Evolutionary conservation across 2,888 invertebrate species (phyloP).

Genomic region (Mythimna lalbum): DNA sequence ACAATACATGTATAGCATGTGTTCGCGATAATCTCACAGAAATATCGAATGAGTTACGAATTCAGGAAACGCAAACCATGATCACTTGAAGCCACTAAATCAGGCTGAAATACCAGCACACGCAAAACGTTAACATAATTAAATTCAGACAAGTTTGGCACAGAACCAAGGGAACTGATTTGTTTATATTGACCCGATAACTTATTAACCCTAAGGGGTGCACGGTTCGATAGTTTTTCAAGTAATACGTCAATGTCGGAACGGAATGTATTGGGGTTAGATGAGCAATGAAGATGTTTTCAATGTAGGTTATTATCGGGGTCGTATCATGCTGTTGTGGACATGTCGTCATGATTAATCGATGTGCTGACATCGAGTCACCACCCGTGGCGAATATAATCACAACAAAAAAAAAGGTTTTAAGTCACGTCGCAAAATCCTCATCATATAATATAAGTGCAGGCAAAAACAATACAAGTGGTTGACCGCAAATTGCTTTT

Average conservation of each 20-base stretch:
- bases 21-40: slow-evolving; percentile 16
- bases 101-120: slow-evolving; percentile 29
- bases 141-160: slow-evolving; percentile 50
- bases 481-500: slow-evolving; percentile 62
- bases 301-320: slow-evolving; percentile 66
- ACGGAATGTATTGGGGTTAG: slow-evolving; percentile 65
- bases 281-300: slow-evolving; percentile 67
- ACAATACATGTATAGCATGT: slow-evolving; percentile 10
- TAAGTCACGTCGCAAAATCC: slow-evolving; percentile 52
- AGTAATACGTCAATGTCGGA: slow-evolving; percentile 71
- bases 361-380: slow-evolving; percentile 55
- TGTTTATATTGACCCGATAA: slow-evolving; percentile 64
- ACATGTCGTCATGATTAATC: slow-evolving; percentile 71
- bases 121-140: slow-evolving; percentile 43
- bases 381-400: slow-evolving; percentile 48
- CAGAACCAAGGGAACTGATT: slow-evolving; percentile 48
- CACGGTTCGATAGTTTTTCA: slow-evolving; percentile 59
- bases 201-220: slow-evolving; percentile 59
- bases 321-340: slow-evolving; percentile 58
- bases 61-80: slow-evolving; percentile 22
- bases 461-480: slow-evolving; percentile 56
- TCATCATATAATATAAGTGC: slow-evolving; percentile 27
- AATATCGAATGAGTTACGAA: slow-evolving; percentile 28
- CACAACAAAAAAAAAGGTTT: slow-evolving; percentile 53
- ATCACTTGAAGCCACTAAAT: slow-evolving; percentile 25